Base-by-base conservation (phyloP, 53 echinoderm and acorn worm genomes). In the Antedon mediterranea region DNA sequence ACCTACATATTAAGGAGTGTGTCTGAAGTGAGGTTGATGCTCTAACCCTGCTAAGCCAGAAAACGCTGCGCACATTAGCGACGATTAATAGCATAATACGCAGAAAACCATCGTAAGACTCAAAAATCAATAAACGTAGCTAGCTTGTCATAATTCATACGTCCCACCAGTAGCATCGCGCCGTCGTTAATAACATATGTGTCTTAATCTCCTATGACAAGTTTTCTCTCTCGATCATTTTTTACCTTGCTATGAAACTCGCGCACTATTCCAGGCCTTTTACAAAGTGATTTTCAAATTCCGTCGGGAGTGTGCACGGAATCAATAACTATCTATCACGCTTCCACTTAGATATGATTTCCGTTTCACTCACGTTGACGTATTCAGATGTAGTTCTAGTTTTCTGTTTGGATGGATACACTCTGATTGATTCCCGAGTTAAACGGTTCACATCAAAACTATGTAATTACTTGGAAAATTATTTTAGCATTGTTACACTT, bases 21-120 rank as follows among this genome's bases (percentile, higher is more conserved):
- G 57, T 57, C 57, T 57, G 57, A 57, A 57, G 57, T 57, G 23
- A 57, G 57, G 57, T 57, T 57, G 57, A 57, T 57, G 57, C 57
- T 57, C 57, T 57, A 57, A 26, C 57, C 57, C 57, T 23, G 57
- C 57, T 57, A 57, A 57, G 57, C 57, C 57, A 57, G 57, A 57
- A 57, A 57, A 57, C 57, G 57, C 14, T 57, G 57, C 57, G 23
- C 57, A 57, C 57, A 57, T 57, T 57, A 57, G 57, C 57, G 23
- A 57, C 57, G 57, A 57, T 57, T 57, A 57, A 57, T 57, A 57
- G 57, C 57, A 57, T 57, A 57, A 57, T 57, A 57, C 57, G 57
- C 57, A 11, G 57, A 57, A 57, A 57, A 57, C 57, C 57, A 57
- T 57, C 57, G 11, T 57, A 57, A 57, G 57, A 57, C 57, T 57